These are phyloP conservation scores for Psittacula cyanocephala DNA, from an alignment of 2,113 vertebrate species.

Conservation along the genomic window DNA sequence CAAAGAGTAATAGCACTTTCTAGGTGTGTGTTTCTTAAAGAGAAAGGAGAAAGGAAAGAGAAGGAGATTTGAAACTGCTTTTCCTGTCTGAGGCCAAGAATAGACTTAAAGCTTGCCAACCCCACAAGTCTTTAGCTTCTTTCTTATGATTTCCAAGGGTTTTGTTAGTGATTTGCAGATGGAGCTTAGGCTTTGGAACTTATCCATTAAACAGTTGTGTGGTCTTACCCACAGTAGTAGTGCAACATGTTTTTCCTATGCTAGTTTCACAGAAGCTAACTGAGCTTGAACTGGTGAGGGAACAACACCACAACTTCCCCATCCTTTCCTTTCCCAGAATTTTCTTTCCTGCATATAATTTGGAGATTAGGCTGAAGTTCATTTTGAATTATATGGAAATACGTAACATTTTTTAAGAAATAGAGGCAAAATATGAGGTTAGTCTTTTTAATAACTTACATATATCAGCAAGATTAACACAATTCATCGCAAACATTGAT, in stretches of 20 bases:
- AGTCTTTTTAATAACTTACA: background rate
- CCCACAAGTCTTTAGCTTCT: slow-evolving; percentile 47
- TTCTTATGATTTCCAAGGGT: slow-evolving; percentile 49
- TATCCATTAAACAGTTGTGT: slow-evolving; percentile 64
- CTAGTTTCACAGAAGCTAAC: slow-evolving; percentile 52
- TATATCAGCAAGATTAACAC: background rate
- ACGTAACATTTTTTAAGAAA: background rate
- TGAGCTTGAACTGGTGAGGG: slow-evolving; percentile 44
- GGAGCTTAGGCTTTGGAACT: slow-evolving; percentile 65
- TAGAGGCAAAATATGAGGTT: background rate
- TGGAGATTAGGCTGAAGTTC: background rate
- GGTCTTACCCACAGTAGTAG: slow-evolving; percentile 66
- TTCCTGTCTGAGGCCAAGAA: slow-evolving; percentile 59
- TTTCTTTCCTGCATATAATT: background rate
- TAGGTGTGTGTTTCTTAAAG: slow-evolving; percentile 59
- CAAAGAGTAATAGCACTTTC: slow-evolving; percentile 43
- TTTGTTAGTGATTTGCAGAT: slow-evolving; percentile 72
- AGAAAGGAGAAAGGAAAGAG: background rate
- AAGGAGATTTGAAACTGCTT: slow-evolving; percentile 43
- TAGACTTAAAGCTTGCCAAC: slow-evolving; percentile 39
- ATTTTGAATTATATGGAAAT: background rate
- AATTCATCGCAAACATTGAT: background rate
- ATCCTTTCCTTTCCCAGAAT: background rate
- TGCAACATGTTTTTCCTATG: slow-evolving; percentile 57
- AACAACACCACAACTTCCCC: background rate